Evolutionary conservation across 2,113 vertebrate species (phyloP).

Genomic region (Montifringilla adamsi): DNA sequence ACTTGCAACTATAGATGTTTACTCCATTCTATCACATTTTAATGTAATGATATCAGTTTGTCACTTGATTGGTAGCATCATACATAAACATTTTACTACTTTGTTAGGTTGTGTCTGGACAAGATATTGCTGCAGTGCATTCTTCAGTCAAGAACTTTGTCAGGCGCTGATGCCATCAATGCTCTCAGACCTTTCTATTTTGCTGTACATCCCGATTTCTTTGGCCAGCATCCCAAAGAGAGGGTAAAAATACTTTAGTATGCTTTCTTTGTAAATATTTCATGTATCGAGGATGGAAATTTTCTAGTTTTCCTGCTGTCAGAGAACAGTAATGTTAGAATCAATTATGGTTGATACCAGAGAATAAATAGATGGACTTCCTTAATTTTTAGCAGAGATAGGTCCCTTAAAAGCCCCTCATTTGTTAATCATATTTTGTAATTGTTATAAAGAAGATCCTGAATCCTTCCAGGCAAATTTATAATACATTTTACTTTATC

Average conservation of each 20-base stretch:
- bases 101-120: slow-evolving; percentile 68
- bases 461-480: not conserved
- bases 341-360: not conserved
- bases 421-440: not conserved
- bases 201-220: slow-evolving; percentile 97
- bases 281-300: not conserved
- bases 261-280: not conserved
- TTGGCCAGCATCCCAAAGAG: slow-evolving; percentile 91
- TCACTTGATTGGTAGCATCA: not conserved
- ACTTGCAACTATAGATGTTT: not conserved
- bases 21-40: not conserved
- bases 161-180: slow-evolving; percentile 87
- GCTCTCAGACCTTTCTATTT: slow-evolving; percentile 98
- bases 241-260: slow-evolving; percentile 76
- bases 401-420: not conserved
- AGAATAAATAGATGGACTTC: not conserved
- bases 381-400: not conserved
- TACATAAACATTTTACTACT: not conserved
- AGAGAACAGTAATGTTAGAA: not conserved
- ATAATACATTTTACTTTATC: not conserved
- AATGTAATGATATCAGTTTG: not conserved
- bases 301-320: not conserved
- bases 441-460: not conserved
- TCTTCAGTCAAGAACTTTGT: slow-evolving; percentile 78
- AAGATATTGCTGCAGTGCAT: slow-evolving; percentile 56